phyloP scores from a whole-genome alignment of 2,113 vertebrate species.

The Chlamydotis undulata region DNA sequence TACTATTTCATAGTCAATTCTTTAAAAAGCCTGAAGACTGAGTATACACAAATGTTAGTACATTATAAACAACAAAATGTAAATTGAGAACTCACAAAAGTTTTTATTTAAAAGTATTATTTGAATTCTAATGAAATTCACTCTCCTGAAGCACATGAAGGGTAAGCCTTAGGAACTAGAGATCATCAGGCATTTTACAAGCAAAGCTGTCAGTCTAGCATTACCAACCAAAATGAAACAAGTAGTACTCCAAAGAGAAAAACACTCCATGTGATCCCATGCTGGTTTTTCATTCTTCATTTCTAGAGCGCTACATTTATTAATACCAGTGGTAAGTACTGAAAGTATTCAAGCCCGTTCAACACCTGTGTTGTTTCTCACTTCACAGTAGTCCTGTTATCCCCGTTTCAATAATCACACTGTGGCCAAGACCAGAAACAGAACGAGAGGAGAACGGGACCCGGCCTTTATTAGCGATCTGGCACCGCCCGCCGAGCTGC shows the following conservation, averaged over 20 bases:
- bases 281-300: neutral
- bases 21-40: neutral
- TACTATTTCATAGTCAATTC: neutral
- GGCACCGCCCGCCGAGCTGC: accelerated
- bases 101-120: neutral
- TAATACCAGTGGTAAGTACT: accelerated
- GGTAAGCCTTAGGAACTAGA: neutral
- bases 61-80: neutral
- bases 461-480: neutral
- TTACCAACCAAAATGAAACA: neutral
- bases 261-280: accelerated
- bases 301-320: neutral
- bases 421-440: accelerated
- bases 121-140: neutral
- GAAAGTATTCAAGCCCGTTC: neutral
- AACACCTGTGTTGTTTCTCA: neutral
- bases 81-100: neutral
- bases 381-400: accelerated
- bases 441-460: too few relatives aligned
- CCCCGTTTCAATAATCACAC: accelerated
- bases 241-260: accelerated
- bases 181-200: accelerated
- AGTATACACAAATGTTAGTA: neutral
- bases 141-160: neutral
- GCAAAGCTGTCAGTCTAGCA: neutral